phyloP scores from a whole-genome alignment of 2,888 invertebrate genomes.

The Drosophila birchii region DNA sequence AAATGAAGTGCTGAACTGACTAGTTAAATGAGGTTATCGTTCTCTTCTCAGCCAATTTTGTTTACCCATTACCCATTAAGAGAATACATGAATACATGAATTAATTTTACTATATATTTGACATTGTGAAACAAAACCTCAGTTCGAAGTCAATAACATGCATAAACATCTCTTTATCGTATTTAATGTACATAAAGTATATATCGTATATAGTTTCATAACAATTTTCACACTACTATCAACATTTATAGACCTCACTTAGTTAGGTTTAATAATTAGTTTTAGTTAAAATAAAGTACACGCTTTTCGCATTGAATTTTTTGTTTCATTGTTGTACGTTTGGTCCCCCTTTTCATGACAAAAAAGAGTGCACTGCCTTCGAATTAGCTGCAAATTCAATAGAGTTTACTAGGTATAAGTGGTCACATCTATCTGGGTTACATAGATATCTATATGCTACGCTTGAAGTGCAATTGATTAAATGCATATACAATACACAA shows the following conservation, averaged over 20 bases:
- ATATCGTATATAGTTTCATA: slow-evolving; percentile 62
- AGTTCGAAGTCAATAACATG: slow-evolving; percentile 47
- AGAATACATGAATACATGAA: too few species aligned
- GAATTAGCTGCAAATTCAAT: slow-evolving; percentile 55
- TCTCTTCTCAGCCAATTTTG: not conserved
- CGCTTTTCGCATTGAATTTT: slow-evolving; percentile 54
- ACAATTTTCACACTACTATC: slow-evolving; percentile 65
- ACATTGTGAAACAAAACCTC: slow-evolving; percentile 10
- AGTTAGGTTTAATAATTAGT: slow-evolving; percentile 19
- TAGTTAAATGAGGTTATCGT: not conserved
- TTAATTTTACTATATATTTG: not conserved
- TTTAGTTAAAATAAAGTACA: slow-evolving; percentile 69
- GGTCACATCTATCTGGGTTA: slow-evolving; percentile 64
- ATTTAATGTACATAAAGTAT: slow-evolving; percentile 58
- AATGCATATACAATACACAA: slow-evolving; percentile 62
- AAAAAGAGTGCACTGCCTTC: slow-evolving; percentile 77
- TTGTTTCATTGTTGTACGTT: slow-evolving; percentile 55
- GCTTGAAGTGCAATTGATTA: slow-evolving; percentile 55
- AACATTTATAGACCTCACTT: slow-evolving; percentile 71
- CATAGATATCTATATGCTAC: slow-evolving; percentile 59
- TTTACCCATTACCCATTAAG: not conserved
- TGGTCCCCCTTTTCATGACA: slow-evolving; percentile 77
- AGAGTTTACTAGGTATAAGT: slow-evolving; percentile 53
- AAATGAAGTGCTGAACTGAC: not conserved
- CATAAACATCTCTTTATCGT: slow-evolving; percentile 71